Evolutionary conservation across 2,113 vertebrate genomes (phyloP).

Genomic region (Myodes glareolus): DNA sequence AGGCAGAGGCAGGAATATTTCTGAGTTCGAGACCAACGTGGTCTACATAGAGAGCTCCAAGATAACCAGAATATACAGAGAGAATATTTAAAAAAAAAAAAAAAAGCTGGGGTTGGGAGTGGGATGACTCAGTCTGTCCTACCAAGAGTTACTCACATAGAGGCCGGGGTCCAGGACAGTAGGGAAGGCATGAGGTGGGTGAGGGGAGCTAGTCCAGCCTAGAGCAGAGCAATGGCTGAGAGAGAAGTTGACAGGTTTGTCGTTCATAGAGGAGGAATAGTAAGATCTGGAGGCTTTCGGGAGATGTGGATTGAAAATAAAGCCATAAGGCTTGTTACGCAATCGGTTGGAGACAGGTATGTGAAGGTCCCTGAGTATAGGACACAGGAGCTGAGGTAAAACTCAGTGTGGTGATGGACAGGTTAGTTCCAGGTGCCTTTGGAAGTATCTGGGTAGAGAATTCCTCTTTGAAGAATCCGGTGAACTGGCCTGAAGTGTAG

Average conservation of each 20-base stretch:
- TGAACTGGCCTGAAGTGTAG: background rate
- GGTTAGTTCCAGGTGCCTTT: background rate
- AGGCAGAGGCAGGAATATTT: background rate
- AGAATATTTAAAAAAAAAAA: background rate
- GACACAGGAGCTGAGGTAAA: background rate
- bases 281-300: background rate
- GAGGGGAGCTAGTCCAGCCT: background rate
- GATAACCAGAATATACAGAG: background rate
- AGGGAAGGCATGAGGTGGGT: background rate
- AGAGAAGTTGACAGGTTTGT: background rate
- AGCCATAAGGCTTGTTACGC: background rate
- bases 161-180: background rate
- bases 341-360: background rate
- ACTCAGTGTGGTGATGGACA: background rate
- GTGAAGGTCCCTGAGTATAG: background rate
- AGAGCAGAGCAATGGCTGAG: background rate
- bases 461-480: conserved; percentile 17
- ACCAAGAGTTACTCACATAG: background rate
- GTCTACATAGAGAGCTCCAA: background rate
- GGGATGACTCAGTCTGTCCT: background rate
- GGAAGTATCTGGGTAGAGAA: background rate
- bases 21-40: background rate
- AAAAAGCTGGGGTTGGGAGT: too few relatives aligned
- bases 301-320: background rate
- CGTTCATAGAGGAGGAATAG: background rate